A percentile compares a stretch with the other conserved stretches of the same genome.
Evolutionary conservation across 37 sponge, comb jelly and placozoan species (phyloP).

Genomic region (Sycon ciliatum): DNA sequence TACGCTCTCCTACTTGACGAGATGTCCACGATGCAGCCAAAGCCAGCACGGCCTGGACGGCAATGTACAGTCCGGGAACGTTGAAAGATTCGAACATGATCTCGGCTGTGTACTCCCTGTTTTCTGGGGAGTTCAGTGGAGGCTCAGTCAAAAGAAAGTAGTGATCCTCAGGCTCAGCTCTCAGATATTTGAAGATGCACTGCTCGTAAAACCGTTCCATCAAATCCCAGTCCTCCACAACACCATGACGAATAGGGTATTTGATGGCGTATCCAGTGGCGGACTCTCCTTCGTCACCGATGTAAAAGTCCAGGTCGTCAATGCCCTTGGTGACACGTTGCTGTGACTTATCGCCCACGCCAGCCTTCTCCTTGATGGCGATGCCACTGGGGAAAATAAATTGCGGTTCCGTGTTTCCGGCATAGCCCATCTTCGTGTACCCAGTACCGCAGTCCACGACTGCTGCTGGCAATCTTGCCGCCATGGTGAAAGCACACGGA

Average conservation of each 20-base stretch:
- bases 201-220: constrained; percentile 99
- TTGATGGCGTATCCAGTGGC: constrained; percentile 77
- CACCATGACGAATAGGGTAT: constrained; percentile 97
- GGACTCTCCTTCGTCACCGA: constrained; percentile 87
- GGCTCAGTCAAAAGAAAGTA: constrained; percentile 99
- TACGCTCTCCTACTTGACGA: constrained; percentile 86
- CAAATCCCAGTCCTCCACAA: constrained; percentile 99
- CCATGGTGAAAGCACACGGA: no score
- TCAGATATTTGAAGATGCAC: constrained; percentile 98
- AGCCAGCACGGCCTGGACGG: constrained; percentile 96
- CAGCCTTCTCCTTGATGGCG: constrained; percentile 85
- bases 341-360: constrained; percentile 68
- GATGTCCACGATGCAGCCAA: constrained; percentile 99
- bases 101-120: constrained; percentile 98
- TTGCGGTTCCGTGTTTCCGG: constrained; percentile 98
- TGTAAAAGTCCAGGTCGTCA: constrained; percentile 97
- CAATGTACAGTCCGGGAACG: constrained; percentile 96
- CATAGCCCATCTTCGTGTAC: constrained; percentile 98
- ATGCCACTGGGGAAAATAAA: constrained; percentile 96
- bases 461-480: constrained; percentile 73
- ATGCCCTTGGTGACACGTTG: constrained; percentile 72
- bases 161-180: constrained; percentile 99
- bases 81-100: constrained; percentile 99
- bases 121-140: constrained; percentile 98
- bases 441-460: constrained; percentile 98